Conservation (phyloP, 2,797 vertebrate species). For the Hephaestus fuliginosus region DNA sequence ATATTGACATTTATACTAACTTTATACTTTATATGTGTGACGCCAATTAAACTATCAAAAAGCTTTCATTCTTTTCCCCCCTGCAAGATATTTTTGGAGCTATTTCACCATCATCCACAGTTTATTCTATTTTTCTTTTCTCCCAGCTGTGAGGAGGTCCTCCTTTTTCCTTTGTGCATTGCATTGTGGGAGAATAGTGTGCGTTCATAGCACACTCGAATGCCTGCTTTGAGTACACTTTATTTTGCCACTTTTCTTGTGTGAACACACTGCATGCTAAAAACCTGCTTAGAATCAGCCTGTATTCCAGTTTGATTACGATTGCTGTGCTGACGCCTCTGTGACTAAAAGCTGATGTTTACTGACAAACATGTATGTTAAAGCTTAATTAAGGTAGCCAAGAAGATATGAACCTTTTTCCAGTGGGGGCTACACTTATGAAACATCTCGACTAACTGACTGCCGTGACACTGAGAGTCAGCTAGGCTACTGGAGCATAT, state of each 20-base stretch:
- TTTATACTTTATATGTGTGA: neutral
- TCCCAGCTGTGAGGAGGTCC: slow-evolving; percentile 7
- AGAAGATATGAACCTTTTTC: neutral
- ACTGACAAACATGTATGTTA: neutral
- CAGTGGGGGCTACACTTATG: neutral
- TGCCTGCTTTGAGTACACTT: neutral
- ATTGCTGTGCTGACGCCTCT: neutral
- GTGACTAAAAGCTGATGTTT: neutral
- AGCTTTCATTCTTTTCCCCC: too few species aligned
- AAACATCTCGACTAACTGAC: neutral
- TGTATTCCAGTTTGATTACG: neutral
- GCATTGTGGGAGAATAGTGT: slow-evolving; percentile 4
- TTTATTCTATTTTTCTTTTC: neutral
- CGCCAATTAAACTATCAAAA: too few species aligned
- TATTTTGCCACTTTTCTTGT: neutral
- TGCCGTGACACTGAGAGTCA: neutral
- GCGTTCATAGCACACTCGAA: neutral
- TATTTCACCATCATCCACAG: neutral
- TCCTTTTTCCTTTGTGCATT: slow-evolving; percentile 2
- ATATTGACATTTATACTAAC: neutral
- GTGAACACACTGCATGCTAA: neutral
- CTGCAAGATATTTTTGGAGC: neutral
- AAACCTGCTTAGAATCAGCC: neutral
- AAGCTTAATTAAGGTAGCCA: neutral
- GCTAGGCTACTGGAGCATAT: neutral